These are phyloP conservation scores for Drosophila punjabiensis DNA, from an alignment of 1,140 invertebrate species.

Conservation along the genomic window DNA sequence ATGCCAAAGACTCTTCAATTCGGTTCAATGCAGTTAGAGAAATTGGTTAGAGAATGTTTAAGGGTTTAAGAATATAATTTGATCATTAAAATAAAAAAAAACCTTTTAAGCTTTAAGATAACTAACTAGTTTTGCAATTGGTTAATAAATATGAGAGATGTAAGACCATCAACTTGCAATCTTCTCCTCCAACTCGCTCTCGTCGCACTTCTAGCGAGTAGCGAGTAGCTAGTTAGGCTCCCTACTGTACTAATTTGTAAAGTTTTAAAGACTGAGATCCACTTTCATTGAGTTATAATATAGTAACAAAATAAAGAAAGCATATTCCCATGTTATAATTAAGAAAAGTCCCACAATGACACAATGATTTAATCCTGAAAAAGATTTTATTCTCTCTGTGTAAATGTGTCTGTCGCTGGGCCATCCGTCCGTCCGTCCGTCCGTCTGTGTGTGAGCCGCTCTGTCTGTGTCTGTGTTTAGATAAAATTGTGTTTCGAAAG, in stretches of 20 bases:
- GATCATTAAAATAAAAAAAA: too few species aligned
- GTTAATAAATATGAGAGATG: background rate
- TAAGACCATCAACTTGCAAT: background rate
- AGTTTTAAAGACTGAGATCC: too few species aligned
- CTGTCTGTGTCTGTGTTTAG: conserved; percentile 75
- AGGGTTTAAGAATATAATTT: too few species aligned
- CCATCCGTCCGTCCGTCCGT: conserved; percentile 2
- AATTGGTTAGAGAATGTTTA: background rate
- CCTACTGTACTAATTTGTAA: background rate
- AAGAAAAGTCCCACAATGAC: background rate
- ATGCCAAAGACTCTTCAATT: conserved; percentile 57
- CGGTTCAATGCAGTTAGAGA: conserved; percentile 35
- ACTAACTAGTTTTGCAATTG: background rate
- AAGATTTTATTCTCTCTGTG: conserved; percentile 21
- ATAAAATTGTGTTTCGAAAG: conserved; percentile 85
- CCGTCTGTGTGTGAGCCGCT: conserved; percentile 27
- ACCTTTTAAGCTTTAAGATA: background rate
- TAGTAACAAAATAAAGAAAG: background rate
- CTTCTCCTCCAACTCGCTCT: background rate
- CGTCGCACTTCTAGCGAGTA: too few species aligned
- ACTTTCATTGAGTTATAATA: background rate
- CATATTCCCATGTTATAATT: conserved; percentile 2
- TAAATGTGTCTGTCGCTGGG: conserved; percentile 32
- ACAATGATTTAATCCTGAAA: background rate
- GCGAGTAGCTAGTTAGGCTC: background rate